Conservation (phyloP, 2,888 invertebrate genomes). For the Cataglyphis rosenhaueri region DNA sequence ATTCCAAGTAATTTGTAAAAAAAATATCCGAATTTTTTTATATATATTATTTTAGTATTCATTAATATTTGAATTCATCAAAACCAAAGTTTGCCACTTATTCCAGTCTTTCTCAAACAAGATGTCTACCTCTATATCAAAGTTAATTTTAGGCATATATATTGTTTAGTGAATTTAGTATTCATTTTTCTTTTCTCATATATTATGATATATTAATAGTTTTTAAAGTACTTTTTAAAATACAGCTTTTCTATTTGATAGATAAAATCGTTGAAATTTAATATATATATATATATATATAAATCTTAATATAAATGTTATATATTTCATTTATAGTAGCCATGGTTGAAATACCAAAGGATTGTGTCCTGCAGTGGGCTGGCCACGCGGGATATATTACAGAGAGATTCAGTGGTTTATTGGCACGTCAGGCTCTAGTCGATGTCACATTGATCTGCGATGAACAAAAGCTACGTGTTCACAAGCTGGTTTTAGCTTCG, state of each 20-base stretch:
- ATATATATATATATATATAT: neutral
- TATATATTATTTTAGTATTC: conserved; percentile 20
- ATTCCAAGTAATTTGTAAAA: neutral
- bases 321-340: conserved; percentile 55
- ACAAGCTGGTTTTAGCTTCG: conserved; percentile 91
- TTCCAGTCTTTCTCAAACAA: neutral
- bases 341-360: conserved; percentile 80
- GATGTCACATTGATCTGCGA: conserved; percentile 92
- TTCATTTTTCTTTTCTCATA: neutral
- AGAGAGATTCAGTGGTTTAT: conserved; percentile 89
- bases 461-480: conserved; percentile 91
- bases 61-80: conserved; percentile 32
- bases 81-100: neutral
- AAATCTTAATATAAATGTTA: conserved; percentile 42
- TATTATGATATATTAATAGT: neutral
- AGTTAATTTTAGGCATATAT: conserved; percentile 6
- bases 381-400: conserved; percentile 90
- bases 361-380: conserved; percentile 89
- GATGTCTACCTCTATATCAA: neutral
- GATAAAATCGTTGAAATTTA: neutral
- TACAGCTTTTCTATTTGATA: neutral
- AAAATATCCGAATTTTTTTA: neutral
- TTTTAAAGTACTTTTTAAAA: neutral
- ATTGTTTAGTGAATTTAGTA: neutral
- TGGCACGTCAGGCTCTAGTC: conserved; percentile 91